phyloP scores from a whole-genome alignment of 1,140 invertebrate genomes.

The Trissolcus basalis region DNA sequence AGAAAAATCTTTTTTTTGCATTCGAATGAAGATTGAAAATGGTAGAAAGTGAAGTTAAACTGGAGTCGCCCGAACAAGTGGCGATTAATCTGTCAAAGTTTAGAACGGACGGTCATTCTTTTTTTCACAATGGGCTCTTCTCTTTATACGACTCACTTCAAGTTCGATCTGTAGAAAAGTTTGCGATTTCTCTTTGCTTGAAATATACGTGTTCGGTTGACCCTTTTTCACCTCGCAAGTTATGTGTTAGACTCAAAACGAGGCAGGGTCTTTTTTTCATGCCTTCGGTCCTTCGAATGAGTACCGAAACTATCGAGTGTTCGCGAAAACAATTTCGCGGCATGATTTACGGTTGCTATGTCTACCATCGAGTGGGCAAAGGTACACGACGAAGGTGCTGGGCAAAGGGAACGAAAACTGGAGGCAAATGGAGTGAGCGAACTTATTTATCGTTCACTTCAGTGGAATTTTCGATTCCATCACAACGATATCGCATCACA shows the following conservation, averaged over 20 bases:
- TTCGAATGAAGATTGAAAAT: constrained; percentile 7
- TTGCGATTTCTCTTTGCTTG: constrained; percentile 25
- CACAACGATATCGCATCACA: constrained; percentile 26
- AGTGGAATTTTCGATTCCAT: constrained; percentile 53
- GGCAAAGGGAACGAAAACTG: constrained; percentile 24
- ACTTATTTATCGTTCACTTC: constrained; percentile 55
- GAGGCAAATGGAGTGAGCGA: constrained; percentile 37
- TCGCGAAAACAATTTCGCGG: constrained; percentile 64
- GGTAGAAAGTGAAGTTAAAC: constrained; percentile 25
- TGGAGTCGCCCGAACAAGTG: constrained; percentile 21
- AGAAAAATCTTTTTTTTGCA: neutral
- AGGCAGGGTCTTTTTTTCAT: constrained; percentile 11
- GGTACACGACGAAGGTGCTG: neutral
- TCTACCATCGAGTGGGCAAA: constrained; percentile 28
- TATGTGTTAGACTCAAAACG: constrained; percentile 11
- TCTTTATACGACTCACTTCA: constrained; percentile 35
- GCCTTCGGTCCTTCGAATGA: constrained; percentile 9
- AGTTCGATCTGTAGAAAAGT: constrained; percentile 36
- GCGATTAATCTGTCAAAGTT: constrained; percentile 48
- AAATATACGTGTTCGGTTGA: constrained; percentile 35
- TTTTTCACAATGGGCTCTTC: constrained; percentile 17
- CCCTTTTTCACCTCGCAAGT: constrained; percentile 20
- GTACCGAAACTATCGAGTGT: constrained; percentile 35
- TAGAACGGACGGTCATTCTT: constrained; percentile 39
- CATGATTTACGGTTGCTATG: constrained; percentile 66